Evolutionary conservation across 2,113 vertebrate species (phyloP), one percentile per base, ranked within the genome.

Genomic region (Pangasianodon gigas): DNA sequence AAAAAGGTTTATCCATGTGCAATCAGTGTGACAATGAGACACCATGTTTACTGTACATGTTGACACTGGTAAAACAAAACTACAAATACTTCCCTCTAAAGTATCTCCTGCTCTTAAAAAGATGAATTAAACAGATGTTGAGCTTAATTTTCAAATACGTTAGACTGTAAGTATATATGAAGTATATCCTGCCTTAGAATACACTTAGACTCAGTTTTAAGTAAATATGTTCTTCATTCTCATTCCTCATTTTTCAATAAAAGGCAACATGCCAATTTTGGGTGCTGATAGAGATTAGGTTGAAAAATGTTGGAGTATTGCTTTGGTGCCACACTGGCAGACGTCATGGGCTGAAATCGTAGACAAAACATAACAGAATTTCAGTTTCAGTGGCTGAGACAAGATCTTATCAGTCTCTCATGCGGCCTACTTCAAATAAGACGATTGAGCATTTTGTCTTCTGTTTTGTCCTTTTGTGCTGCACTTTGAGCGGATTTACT

Each of bases 401-500:
- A 71, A 83, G 65, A 87, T 87, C 79, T 52, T 77, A 82, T 56
- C 52, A 7, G 29, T n/a, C 5, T 81, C 79, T 60, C 65, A 83
- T 74, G 71, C 16, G 62, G 24, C 80, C 54, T 29, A 19, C 46
- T 90, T 90, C 41, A 37, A 83, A 84, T 77, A 77, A 77, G 54
- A 41, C 2, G 54, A 85, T 19, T 75, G 32, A 58, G 74, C 69
- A 56, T 41, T 82, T 29, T 88, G 69, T 41, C 26, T 54, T 90
- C 87, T 77, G 46, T 83, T 74, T 56, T 71, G 62, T 44, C 51
- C 51, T 67, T 52, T 79, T 65, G 60, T 79, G 56, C 65, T 71
- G 46, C 67, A n/a, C n/a, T 81, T 90, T 46, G 2, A 84, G 67
- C 37, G 9, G 87, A 71, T 89, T 87, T 91, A 67, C 41, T 46